A percentile compares a stretch with the other conserved stretches of the same genome.
phyloP scores from a whole-genome alignment of 1,140 invertebrate genomes.

The Eueides isabella region DNA sequence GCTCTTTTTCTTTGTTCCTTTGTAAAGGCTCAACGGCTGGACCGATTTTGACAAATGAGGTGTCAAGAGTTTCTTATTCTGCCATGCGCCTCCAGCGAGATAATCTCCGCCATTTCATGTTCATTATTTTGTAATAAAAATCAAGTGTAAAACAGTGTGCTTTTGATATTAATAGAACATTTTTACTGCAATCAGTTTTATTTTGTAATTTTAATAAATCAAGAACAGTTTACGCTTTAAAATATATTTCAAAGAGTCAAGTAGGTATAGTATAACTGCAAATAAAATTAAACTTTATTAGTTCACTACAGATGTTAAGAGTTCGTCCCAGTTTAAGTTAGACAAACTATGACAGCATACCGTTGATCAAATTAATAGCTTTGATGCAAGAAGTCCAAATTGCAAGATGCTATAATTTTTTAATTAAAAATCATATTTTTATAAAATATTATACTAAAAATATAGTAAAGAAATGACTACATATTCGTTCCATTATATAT shows the following conservation, averaged over 20 bases:
- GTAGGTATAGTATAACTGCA: not conserved
- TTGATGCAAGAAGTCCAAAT: not conserved
- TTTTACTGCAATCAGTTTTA: conserved; percentile 2
- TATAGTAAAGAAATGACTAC: too few relatives aligned
- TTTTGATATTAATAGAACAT: conserved; percentile 14
- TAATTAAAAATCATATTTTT: not conserved
- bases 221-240: not conserved
- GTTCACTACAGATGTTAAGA: conserved; percentile 38
- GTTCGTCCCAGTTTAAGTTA: conserved; percentile 41
- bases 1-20: conserved; percentile 42
- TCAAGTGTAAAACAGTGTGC: conserved; percentile 27
- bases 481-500: too few relatives aligned
- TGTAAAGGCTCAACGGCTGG: conserved; percentile 41
- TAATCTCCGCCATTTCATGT: conserved; percentile 34
- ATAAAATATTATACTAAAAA: too few relatives aligned
- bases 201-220: not conserved
- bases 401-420: not conserved
- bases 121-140: conserved; percentile 33
- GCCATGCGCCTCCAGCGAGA: conserved; percentile 34
- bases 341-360: conserved; percentile 55
- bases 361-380: conserved; percentile 61
- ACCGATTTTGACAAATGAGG: conserved; percentile 43
- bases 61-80: conserved; percentile 42
- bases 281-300: conserved; percentile 7
- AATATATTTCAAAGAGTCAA: not conserved